Conservation (phyloP, 2,113 vertebrate species). For the Casuarius casuarius region DNA sequence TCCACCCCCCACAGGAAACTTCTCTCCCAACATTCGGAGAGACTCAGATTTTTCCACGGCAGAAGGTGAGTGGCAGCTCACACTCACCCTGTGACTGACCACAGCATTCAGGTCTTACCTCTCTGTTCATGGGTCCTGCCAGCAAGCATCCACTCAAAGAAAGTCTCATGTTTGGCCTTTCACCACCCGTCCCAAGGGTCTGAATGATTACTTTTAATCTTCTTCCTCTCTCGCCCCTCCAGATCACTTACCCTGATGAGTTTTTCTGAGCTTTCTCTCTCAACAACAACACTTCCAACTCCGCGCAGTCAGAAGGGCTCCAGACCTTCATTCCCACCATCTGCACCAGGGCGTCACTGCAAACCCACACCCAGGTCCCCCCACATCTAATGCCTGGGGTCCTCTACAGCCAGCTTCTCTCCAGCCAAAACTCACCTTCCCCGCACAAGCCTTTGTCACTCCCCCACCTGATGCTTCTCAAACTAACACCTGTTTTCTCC, state of each 20-base stretch:
- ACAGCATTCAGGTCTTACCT: background rate
- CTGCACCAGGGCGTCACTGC: background rate
- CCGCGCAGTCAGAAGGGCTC: background rate
- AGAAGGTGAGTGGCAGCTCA: accelerated
- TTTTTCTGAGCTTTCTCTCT: background rate
- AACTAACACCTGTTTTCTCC: background rate
- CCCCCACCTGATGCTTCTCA: background rate
- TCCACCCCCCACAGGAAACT: background rate
- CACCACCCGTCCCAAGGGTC: background rate
- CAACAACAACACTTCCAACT: background rate
- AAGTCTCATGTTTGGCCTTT: background rate
- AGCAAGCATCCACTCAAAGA: background rate
- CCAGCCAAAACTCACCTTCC: background rate
- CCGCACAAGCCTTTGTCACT: background rate
- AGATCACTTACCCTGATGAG: background rate
- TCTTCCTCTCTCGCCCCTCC: background rate
- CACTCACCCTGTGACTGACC: background rate
- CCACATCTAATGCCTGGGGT: background rate
- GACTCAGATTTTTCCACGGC: background rate
- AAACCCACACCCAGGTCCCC: background rate
- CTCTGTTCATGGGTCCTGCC: background rate
- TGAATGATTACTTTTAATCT: background rate
- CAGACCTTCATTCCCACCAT: background rate
- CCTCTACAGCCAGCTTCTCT: background rate
- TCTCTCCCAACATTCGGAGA: background rate